phyloP scores from a whole-genome alignment of 2,113 vertebrate genomes.

The Elephas maximus region DNA sequence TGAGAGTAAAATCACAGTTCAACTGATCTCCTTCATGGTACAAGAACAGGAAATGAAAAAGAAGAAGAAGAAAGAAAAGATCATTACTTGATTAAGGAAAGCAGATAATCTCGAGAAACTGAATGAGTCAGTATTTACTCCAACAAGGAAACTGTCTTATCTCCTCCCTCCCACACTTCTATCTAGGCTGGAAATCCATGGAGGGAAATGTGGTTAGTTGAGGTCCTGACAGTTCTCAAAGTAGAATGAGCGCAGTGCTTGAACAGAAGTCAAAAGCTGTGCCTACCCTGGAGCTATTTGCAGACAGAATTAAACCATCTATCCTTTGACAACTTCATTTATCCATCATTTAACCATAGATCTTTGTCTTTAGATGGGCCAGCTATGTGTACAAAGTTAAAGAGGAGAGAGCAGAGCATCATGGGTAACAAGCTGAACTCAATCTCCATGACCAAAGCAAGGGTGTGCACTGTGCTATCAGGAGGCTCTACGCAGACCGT shows the following conservation, averaged over 20 bases:
- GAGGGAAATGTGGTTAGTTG: not conserved
- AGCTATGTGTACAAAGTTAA: not conserved
- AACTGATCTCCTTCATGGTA: not conserved
- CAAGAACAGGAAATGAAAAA: not conserved
- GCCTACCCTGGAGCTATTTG: not conserved
- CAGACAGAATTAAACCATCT: not conserved
- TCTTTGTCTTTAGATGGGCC: slow-evolving; percentile 4
- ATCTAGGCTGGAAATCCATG: not conserved
- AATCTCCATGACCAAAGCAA: not conserved
- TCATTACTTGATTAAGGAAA: not conserved
- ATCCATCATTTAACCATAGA: not conserved
- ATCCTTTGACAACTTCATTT: not conserved
- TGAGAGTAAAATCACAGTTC: slow-evolving; percentile 6
- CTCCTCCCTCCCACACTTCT: not conserved
- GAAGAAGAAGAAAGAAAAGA: not conserved
- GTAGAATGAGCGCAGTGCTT: not conserved
- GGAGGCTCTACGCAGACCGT: not conserved
- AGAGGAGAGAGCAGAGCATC: not conserved
- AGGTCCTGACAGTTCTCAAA: not conserved
- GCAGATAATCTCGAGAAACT: not conserved
- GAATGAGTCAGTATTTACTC: not conserved
- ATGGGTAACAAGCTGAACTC: not conserved
- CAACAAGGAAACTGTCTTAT: not conserved
- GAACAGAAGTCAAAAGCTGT: not conserved
- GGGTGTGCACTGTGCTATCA: not conserved